A percentile compares a stretch with the other conserved stretches of the same genome.
These are phyloP conservation scores for Laothoe populi DNA, from an alignment of 2,888 invertebrate species.

Conservation along the genomic window DNA sequence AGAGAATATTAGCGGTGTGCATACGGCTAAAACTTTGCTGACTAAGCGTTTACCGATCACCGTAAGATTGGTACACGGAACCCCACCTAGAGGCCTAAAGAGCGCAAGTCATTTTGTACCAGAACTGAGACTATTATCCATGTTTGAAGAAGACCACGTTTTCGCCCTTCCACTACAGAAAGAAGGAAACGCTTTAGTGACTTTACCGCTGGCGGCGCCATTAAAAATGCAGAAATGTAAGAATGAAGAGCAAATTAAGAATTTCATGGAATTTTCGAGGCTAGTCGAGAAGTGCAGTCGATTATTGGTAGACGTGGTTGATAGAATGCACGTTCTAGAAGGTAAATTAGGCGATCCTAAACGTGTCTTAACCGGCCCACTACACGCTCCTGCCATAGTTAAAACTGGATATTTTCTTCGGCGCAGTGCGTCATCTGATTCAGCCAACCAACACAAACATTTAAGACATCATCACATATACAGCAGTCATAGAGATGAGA, in stretches of 20 bases:
- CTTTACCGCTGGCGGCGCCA: slow-evolving; percentile 93
- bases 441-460: slow-evolving; percentile 85
- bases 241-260: slow-evolving; percentile 92
- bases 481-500: slow-evolving; percentile 87
- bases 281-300: slow-evolving; percentile 91
- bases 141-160: slow-evolving; percentile 94
- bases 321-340: slow-evolving; percentile 92
- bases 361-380: slow-evolving; percentile 71
- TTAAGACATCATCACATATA: slow-evolving; percentile 81
- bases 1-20: slow-evolving; percentile 97
- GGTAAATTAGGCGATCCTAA: slow-evolving; percentile 90
- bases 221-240: slow-evolving; percentile 92
- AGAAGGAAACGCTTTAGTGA: slow-evolving; percentile 90
- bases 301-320: slow-evolving; percentile 90
- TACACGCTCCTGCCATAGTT: slow-evolving; percentile 74
- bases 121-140: slow-evolving; percentile 92
- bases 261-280: slow-evolving; percentile 90
- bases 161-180: slow-evolving; percentile 93
- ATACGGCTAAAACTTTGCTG: slow-evolving; percentile 94
- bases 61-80: slow-evolving; percentile 95
- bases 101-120: slow-evolving; percentile 93
- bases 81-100: slow-evolving; percentile 93
- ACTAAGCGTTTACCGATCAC: slow-evolving; percentile 96
- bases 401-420: slow-evolving; percentile 89
- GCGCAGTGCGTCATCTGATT: slow-evolving; percentile 91